Evolutionary conservation across 2,888 invertebrate genomes (phyloP).

Genomic region (Acanthosepion esculentum): DNA sequence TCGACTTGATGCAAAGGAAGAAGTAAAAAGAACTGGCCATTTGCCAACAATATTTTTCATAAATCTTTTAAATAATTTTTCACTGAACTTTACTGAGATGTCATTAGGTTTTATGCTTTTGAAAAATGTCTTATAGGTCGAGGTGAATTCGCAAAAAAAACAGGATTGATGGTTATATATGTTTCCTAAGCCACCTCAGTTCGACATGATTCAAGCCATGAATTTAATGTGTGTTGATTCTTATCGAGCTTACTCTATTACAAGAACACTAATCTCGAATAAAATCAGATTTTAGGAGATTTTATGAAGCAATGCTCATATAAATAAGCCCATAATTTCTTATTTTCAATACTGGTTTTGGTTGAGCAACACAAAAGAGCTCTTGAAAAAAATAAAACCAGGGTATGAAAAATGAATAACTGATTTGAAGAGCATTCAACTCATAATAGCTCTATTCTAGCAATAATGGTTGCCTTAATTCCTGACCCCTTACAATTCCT

Average conservation of each 20-base stretch:
- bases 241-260: background rate
- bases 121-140: slow-evolving; percentile 21
- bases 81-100: slow-evolving; percentile 4
- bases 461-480: no score
- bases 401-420: no score
- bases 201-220: background rate
- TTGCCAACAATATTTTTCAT: slow-evolving; percentile 6
- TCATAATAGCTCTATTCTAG: no score
- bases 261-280: background rate
- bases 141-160: background rate
- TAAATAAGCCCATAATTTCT: no score
- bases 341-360: no score
- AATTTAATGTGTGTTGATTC: background rate
- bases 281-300: background rate
- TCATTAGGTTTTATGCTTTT: slow-evolving; percentile 33
- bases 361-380: no score
- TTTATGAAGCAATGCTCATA: background rate
- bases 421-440: no score
- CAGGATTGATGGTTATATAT: background rate
- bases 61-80: background rate
- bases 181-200: background rate
- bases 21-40: background rate
- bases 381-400: no score
- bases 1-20: background rate
- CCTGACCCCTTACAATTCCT: no score